These are phyloP conservation scores for Thaleichthys pacificus DNA, from an alignment of 2,797 vertebrate species.

Conservation along the genomic window DNA sequence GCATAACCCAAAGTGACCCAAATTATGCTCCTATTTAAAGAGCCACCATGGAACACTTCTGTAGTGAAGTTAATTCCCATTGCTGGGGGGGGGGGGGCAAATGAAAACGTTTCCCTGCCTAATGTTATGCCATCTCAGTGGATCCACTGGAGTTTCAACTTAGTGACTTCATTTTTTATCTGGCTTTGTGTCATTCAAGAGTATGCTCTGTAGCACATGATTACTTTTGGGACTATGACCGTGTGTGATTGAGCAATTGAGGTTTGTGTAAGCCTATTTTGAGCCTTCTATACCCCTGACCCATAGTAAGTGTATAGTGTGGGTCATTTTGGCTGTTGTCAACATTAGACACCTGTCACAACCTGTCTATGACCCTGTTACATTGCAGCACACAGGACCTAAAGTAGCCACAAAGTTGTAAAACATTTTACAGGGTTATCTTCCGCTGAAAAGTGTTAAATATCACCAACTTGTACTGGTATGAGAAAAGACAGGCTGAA, in stretches of 20 bases:
- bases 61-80: slow-evolving; percentile 49
- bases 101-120: too few relatives aligned
- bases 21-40: slow-evolving; percentile 72
- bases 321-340: slow-evolving; percentile 36
- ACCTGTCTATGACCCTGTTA: slow-evolving; percentile 25
- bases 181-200: background rate
- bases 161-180: background rate
- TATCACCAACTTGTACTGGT: background rate
- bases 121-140: too few relatives aligned
- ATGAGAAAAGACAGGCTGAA: background rate
- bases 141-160: background rate
- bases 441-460: background rate
- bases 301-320: slow-evolving; percentile 34
- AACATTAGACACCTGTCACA: slow-evolving; percentile 55
- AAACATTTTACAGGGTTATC: background rate
- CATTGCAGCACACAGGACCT: background rate
- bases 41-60: slow-evolving; percentile 39
- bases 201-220: slow-evolving; percentile 4
- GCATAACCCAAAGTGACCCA: slow-evolving; percentile 58
- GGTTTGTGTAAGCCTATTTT: slow-evolving; percentile 43
- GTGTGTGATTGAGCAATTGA: slow-evolving; percentile 37
- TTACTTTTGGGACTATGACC: slow-evolving; percentile 3
- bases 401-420: background rate
- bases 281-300: slow-evolving; percentile 6
- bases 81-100: background rate